Evolutionary conservation across 2,888 invertebrate species (phyloP).

Genomic region (Sarcophaga rosellei): DNA sequence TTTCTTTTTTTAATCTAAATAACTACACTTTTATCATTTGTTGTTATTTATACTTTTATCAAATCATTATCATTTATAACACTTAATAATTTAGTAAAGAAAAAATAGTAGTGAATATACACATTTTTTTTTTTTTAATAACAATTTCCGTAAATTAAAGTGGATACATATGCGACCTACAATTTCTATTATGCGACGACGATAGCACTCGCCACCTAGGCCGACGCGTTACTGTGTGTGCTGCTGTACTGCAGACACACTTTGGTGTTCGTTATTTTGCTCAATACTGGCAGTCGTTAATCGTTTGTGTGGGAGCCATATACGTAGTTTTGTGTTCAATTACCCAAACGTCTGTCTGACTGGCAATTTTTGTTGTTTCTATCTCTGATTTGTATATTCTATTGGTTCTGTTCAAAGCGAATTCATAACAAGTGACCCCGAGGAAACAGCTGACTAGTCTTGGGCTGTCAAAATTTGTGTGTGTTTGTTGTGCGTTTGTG

Average conservation of each 20-base stretch:
- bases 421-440: too few species aligned
- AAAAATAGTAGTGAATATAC: background rate
- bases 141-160: constrained; percentile 44
- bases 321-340: background rate
- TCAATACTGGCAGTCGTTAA: background rate
- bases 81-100: background rate
- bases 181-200: constrained; percentile 49
- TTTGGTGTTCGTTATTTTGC: constrained; percentile 47
- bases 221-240: constrained; percentile 47
- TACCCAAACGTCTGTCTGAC: constrained; percentile 7
- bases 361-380: constrained; percentile 5
- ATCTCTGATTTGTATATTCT: constrained; percentile 6
- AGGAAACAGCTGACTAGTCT: too few species aligned
- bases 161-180: constrained; percentile 36
- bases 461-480: too few species aligned
- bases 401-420: constrained; percentile 52
- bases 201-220: constrained; percentile 33
- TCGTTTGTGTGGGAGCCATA: constrained; percentile 59
- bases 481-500: too few species aligned
- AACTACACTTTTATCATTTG: constrained; percentile 1
- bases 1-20: background rate
- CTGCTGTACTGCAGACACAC: constrained; percentile 35
- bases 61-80: background rate
- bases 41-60: background rate
- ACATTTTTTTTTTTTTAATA: background rate